Base-by-base conservation (phyloP, 2,888 invertebrate species). In the Frankliniella intonsa region DNA sequence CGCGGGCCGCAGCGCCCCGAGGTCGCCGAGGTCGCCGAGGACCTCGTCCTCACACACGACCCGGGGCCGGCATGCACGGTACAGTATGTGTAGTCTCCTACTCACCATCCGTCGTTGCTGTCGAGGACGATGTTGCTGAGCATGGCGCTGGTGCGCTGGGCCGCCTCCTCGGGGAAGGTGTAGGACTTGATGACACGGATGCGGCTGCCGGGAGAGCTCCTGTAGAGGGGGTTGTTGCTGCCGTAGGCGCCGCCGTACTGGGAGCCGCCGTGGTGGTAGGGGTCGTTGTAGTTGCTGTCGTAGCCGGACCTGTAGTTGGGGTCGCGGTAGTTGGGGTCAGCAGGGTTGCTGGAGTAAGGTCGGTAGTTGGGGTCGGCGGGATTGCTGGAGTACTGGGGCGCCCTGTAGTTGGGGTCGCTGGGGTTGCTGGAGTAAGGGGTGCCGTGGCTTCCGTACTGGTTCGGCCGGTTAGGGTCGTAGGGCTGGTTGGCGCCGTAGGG, bases 91-190 rank as follows among this genome's bases (percentile, higher is more conserved):
- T 38, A 38, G 38, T 38, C 38, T 38, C 38, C 38, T 38, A 76
- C 69, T 76, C 69, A 76, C 69, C 69, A 76, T 76, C 90, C 90
- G 85, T 92, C 92, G 82, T 92, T 92, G 86, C 92, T 91, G 86
- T 94, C 94, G 51, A 94, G 88, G 0, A 94, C 94, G 81, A 94
- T 89, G 86, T 94, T 94, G 86, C 93, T 93, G 81, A 94, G 87
- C 85, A 92, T 92, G 65, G 91, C 92, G 0, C 89, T 90, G 79
- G 90, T 90, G 0, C 88, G 88, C 38, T 90, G 89, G 0, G 92
- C 91, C 14, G 92, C 90, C 49, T 91, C 89, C 11, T 89, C 86
- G 0, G 94, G 92, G 85, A 94, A 92, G 17, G 89, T 89, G 85
- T 92, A 92, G 22, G 90, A 90, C 81, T 90, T 90, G n/a, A 86